These are phyloP conservation scores for Hydra vulgaris DNA, from an alignment of 30 jellyfish, hydroid and myxozoan genomes.

Conservation along the genomic window DNA sequence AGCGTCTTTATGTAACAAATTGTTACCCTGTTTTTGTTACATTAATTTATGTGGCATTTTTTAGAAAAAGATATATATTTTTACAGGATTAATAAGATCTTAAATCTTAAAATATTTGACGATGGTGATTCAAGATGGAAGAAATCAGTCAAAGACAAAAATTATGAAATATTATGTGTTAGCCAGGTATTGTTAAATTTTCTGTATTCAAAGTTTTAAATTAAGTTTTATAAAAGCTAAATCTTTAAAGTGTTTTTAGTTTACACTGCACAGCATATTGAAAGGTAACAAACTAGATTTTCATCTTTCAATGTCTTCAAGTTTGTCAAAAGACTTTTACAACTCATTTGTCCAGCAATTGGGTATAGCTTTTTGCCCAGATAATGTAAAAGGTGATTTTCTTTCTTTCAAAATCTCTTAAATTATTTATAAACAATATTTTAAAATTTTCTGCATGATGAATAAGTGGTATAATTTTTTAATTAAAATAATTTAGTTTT, in stretches of 20 bases:
- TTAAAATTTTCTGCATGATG: background rate
- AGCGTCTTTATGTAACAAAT: too few relatives aligned
- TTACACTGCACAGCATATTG: constrained; percentile 58
- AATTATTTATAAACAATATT: background rate
- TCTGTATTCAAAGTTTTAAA: too few relatives aligned
- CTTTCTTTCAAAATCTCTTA: too few relatives aligned
- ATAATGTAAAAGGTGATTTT: constrained; percentile 40
- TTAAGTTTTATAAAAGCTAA: background rate
- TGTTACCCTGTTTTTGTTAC: too few relatives aligned
- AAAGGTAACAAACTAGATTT: constrained; percentile 92
- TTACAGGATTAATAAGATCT: constrained; percentile 48
- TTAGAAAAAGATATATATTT: too few relatives aligned
- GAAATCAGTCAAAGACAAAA: constrained; percentile 60
- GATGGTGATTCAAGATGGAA: constrained; percentile 58
- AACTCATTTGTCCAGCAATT: constrained; percentile 36
- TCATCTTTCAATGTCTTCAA: constrained; percentile 78
- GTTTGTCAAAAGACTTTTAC: constrained; percentile 43
- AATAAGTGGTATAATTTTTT: too few relatives aligned
- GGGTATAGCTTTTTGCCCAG: constrained; percentile 20
- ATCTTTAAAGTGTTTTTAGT: constrained; percentile 24
- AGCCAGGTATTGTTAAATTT: constrained; percentile 62
- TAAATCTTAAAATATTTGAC: constrained; percentile 48
- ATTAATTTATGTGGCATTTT: too few relatives aligned
- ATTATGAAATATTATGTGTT: constrained; percentile 57
- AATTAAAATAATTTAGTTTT: too few relatives aligned